Evolutionary conservation across 2,888 invertebrate species (phyloP).

Genomic region (Pandemis heparana): DNA sequence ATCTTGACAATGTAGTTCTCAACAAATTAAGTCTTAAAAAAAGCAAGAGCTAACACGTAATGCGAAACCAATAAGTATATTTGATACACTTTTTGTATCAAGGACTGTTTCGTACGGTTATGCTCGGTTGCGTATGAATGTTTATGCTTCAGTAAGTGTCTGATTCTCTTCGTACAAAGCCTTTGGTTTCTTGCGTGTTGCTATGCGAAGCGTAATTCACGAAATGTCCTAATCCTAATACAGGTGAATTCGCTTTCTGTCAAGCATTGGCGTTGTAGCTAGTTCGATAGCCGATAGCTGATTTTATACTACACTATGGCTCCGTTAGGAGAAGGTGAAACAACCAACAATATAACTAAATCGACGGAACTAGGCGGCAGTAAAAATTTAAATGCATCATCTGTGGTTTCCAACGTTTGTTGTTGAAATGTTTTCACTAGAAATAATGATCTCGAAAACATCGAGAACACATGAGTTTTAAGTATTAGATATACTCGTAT

Average conservation of each 20-base stretch:
- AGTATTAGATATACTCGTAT: too few species aligned
- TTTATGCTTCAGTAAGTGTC: slow-evolving; percentile 40
- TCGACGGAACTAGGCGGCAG: too few species aligned
- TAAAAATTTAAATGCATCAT: too few species aligned
- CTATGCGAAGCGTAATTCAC: slow-evolving; percentile 21
- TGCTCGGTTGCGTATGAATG: slow-evolving; percentile 36
- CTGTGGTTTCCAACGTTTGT: too few species aligned
- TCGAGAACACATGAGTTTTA: too few species aligned
- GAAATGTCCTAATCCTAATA: slow-evolving; percentile 31
- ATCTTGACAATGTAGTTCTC: not conserved
- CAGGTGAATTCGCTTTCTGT: slow-evolving; percentile 31
- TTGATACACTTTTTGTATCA: slow-evolving; percentile 15
- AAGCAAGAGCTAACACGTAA: not conserved
- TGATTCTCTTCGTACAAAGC: slow-evolving; percentile 34
- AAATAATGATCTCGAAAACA: too few species aligned
- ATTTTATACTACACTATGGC: not conserved
- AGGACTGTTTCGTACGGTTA: slow-evolving; percentile 36
- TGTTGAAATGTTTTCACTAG: too few species aligned
- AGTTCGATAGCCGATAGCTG: too few species aligned
- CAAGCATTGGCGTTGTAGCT: not conserved
- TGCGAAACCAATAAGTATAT: not conserved
- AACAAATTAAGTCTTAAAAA: not conserved
- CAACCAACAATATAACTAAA: not conserved
- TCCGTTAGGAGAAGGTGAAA: not conserved
- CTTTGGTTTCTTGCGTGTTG: slow-evolving; percentile 36